Conservation (phyloP, 2,113 vertebrate genomes). For the Callorhinus ursinus region DNA sequence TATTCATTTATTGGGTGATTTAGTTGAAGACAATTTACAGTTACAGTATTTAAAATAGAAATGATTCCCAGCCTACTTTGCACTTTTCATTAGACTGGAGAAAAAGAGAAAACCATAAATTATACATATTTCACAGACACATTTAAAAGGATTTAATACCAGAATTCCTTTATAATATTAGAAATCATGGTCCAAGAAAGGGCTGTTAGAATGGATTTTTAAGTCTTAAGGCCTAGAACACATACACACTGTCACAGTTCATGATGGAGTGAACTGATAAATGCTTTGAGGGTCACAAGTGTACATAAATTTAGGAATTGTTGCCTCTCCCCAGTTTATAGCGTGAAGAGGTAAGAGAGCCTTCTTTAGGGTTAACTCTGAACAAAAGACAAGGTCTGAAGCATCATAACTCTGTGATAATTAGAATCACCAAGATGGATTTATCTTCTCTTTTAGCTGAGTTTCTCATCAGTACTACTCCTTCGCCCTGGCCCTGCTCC, state of each 20-base stretch:
- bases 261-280: neutral
- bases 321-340: neutral
- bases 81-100: conserved; percentile 34
- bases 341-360: neutral
- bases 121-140: neutral
- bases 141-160: neutral
- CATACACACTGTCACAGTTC: neutral
- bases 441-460: neutral
- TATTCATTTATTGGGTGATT: conserved; percentile 47
- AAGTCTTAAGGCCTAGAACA: neutral
- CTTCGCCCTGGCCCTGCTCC: neutral
- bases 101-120: conserved; percentile 26
- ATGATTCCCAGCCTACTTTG: neutral
- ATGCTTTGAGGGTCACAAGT: neutral
- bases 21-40: conserved; percentile 22
- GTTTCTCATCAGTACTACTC: neutral
- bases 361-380: neutral
- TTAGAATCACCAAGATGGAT: neutral
- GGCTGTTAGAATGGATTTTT: neutral
- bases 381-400: neutral
- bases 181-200: neutral
- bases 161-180: neutral
- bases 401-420: neutral
- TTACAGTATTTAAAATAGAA: conserved; percentile 56
- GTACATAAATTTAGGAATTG: neutral